Percentiles rank a stretch among this genome's conserved stretches.
Conservation (phyloP, 2,113 vertebrate species). For the Coturnix japonica region DNA sequence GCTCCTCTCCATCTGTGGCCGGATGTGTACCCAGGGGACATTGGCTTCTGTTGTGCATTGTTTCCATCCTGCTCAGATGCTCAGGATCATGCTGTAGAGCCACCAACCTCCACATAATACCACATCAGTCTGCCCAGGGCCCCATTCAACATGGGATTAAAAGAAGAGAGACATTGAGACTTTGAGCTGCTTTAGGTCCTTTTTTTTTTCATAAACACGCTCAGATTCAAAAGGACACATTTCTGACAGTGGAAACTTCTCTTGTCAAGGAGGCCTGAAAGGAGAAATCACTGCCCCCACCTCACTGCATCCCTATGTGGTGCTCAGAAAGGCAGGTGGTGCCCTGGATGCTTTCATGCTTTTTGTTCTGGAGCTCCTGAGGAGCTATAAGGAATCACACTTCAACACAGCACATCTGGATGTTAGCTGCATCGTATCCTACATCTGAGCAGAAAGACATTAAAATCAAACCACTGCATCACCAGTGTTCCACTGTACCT, state of each 20-base stretch:
- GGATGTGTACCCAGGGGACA: background rate
- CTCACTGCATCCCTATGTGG: background rate
- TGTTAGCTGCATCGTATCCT: conserved; percentile 63
- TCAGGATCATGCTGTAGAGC: background rate
- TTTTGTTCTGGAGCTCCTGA: conserved; percentile 1
- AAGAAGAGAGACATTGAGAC: background rate
- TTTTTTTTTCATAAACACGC: background rate
- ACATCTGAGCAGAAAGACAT: conserved; percentile 50
- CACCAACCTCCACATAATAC: too few species aligned
- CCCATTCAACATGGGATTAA: background rate
- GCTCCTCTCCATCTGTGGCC: background rate
- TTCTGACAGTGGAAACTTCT: background rate
- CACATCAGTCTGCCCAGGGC: too few species aligned
- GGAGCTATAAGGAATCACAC: background rate
- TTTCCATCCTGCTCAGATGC: background rate
- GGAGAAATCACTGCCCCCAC: background rate
- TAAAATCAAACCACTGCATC: conserved; percentile 48
- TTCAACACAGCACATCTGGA: conserved; percentile 34
- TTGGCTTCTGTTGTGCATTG: accelerated
- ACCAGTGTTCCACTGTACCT: conserved; percentile 1
- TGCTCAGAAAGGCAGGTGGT: background rate
- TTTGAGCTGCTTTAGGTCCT: background rate
- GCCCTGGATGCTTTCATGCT: background rate
- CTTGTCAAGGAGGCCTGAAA: background rate
- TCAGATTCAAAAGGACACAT: background rate